Conservation (phyloP, 2,113 vertebrate genomes). For the Pelecanoides urinatrix region DNA sequence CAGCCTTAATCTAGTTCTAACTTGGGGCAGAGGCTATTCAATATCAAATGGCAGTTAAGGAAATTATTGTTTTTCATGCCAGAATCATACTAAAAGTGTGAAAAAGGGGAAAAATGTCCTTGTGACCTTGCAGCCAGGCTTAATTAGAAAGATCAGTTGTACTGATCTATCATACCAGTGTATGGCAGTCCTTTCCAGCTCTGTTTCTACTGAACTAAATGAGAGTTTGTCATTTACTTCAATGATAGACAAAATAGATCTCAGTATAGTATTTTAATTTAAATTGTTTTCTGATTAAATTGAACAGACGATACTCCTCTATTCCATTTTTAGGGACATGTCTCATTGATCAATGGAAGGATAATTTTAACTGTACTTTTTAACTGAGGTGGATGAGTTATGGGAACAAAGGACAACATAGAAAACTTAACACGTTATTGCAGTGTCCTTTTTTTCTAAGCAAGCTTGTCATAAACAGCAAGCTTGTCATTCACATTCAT, state of each 20-base stretch:
- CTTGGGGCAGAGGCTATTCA: neutral
- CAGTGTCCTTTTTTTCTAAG: neutral
- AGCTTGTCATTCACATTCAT: neutral
- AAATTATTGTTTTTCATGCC: neutral
- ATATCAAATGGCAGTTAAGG: neutral
- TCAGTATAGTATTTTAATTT: neutral
- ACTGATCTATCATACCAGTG: neutral
- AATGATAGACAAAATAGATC: neutral
- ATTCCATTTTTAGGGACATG: neutral
- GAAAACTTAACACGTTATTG: neutral
- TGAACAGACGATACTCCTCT: neutral
- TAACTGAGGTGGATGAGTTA: neutral
- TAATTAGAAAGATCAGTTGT: neutral
- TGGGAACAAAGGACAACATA: neutral
- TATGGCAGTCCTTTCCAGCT: neutral
- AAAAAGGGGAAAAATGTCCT: neutral
- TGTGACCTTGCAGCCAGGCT: neutral
- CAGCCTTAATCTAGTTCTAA: neutral
- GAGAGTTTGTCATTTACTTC: neutral
- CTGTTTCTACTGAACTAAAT: neutral
- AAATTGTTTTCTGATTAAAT: neutral
- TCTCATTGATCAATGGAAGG: neutral
- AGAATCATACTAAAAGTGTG: neutral
- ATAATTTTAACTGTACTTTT: neutral
- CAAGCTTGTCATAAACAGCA: neutral